These are phyloP conservation scores for Styela plicata DNA, from an alignment of 23 tunicate genomes.

Conservation along the genomic window DNA sequence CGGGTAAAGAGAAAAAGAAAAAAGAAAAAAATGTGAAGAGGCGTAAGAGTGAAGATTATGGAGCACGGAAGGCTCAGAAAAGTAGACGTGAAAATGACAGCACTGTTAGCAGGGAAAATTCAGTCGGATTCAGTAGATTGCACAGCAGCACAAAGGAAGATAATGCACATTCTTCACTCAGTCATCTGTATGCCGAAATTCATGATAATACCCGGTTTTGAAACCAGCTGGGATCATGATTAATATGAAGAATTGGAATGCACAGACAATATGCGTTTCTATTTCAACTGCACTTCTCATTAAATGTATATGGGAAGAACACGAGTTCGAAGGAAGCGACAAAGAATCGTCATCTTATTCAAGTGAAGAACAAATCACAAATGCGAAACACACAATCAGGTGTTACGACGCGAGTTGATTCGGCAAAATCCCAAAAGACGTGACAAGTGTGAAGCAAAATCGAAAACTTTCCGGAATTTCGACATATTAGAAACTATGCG, in stretches of 20 bases:
- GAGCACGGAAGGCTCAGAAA: not conserved
- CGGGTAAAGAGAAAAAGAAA: not conserved
- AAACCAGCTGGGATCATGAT: not conserved
- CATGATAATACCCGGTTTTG: conserved; percentile 12
- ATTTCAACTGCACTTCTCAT: too few species aligned
- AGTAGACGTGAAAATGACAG: not conserved
- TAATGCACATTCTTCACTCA: not conserved
- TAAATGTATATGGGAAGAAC: too few species aligned
- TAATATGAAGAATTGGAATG: not conserved
- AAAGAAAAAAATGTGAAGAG: not conserved
- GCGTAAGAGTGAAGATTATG: not conserved
- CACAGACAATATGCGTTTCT: too few species aligned
- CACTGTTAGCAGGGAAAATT: not conserved
- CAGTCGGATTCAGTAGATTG: conserved; percentile 4
- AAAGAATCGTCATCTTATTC: too few species aligned
- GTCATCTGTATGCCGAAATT: conserved; percentile 32
- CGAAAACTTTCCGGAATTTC: too few species aligned
- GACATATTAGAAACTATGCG: too few species aligned
- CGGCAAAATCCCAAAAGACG: too few species aligned
- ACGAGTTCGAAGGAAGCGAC: too few species aligned
- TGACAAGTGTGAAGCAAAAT: too few species aligned
- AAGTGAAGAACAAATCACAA: too few species aligned
- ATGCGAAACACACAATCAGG: too few species aligned
- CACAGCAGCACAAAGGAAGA: not conserved
- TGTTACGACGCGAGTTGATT: too few species aligned